Base-by-base conservation (phyloP, 2,888 invertebrate genomes). In the Cylindroiulus punctatus region DNA sequence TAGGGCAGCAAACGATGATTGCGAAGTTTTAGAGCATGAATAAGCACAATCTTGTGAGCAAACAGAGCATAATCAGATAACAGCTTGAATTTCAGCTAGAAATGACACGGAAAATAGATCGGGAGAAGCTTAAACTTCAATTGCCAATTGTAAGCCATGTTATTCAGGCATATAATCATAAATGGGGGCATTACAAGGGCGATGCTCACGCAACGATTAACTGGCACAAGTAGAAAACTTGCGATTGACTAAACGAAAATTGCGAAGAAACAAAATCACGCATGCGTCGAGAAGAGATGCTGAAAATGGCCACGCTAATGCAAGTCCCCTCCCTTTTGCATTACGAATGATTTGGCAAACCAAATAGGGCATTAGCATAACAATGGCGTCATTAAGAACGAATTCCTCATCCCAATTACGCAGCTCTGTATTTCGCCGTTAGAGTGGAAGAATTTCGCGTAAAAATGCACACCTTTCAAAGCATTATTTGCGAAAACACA, bases 281-380 rank as follows among this genome's bases (percentile, higher is more conserved):
- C 65, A 65, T 65, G 65, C 65, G 65, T 65, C 22, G 26, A 65
- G 65, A 65, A 22, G 65, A 65, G 65, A 22, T 65, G 76, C 76
- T 76, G 76, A 76, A 76, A 76, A 76, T 76, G 76, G 76, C 76
- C 76, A 65, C 22, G 26, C 65, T 26, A 65, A 65, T 65, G 65
- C 36, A 82, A 40, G 8, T n/a, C 83, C 83, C 44, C 40, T 17
- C 14, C 22, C 10, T 3, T 40, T 83, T 17, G 10, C 83, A 10
- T 84, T 84, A 42, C 84, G 57, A 42, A 47, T 44, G 47, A 84
- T 84, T 84, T 44, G 44, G 47, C 84, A 84, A 84, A 84, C 57
- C 47, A 84, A 84, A 44, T 84, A 84, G 84, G 84, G 52, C 84
- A 84, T 84, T 84, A 84, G 57, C 84, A 52, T 84, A 22, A 84